phyloP scores from a whole-genome alignment of 2,113 vertebrate species.

The Gavialis gangeticus region DNA sequence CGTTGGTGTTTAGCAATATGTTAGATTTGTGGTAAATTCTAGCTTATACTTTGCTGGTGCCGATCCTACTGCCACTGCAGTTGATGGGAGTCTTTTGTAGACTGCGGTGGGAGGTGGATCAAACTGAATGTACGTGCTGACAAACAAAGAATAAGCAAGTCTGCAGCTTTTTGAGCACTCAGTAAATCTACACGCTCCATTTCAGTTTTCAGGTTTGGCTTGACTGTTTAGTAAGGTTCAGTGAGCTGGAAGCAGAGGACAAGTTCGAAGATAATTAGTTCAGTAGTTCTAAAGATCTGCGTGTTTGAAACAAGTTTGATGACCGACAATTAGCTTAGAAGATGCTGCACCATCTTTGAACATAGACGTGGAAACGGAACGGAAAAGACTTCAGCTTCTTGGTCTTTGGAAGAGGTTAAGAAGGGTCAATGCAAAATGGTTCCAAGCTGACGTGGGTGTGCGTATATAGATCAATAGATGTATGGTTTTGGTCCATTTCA shows the following conservation, averaged over 20 bases:
- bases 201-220: no score
- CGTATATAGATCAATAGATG: slow-evolving; percentile 15
- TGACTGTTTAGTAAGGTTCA: no score
- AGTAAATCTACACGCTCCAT: no score
- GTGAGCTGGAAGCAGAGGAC: no score
- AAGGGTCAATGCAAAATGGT: background rate
- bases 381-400: background rate
- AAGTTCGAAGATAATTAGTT: no score
- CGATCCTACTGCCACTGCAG: background rate
- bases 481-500: background rate
- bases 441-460: slow-evolving; percentile 6
- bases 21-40: background rate
- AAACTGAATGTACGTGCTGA: background rate
- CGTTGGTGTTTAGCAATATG: background rate
- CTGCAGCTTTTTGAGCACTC: no score
- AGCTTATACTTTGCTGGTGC: background rate
- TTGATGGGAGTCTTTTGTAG: background rate
- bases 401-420: background rate
- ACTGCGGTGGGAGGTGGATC: background rate
- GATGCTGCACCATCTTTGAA: background rate
- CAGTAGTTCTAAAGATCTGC: no score
- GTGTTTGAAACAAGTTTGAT: no score
- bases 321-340: no score
- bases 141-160: background rate
- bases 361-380: background rate